These are phyloP conservation scores for Xiphorhynchus erythropygius DNA, from an alignment of 2,797 vertebrate genomes.

Conservation along the genomic window DNA sequence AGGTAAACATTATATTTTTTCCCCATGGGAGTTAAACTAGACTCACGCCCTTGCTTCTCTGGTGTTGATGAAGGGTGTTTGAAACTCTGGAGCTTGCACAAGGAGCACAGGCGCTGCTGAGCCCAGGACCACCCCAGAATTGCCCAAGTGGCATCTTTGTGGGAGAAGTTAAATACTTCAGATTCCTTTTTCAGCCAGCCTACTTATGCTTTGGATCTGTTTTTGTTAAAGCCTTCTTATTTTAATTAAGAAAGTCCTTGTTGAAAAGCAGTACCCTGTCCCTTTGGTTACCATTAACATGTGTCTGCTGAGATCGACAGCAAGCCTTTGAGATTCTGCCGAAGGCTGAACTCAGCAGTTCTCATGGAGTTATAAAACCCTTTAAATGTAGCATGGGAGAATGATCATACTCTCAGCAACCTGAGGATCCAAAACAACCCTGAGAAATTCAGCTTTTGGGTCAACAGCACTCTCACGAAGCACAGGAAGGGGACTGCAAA, in stretches of 20 bases:
- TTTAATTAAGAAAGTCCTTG: constrained; percentile 28
- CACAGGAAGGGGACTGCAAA: background rate
- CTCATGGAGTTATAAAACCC: background rate
- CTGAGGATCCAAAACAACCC: background rate
- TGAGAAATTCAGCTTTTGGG: background rate
- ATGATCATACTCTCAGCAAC: background rate
- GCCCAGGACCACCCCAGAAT: background rate
- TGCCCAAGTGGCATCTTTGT: background rate
- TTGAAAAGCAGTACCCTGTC: background rate
- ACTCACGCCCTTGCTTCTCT: background rate
- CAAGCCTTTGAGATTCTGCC: background rate
- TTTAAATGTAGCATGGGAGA: background rate
- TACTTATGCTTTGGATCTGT: background rate
- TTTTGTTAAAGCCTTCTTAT: constrained; percentile 37
- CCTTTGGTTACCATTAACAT: background rate
- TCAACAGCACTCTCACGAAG: background rate
- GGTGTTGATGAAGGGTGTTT: background rate
- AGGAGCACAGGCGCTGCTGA: background rate
- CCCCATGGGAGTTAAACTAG: background rate
- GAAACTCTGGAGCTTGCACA: background rate
- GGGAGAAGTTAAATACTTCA: background rate
- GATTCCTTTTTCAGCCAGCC: constrained; percentile 1
- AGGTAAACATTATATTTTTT: background rate
- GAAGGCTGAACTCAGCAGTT: background rate
- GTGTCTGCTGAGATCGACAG: background rate